Evolutionary conservation across 1,140 invertebrate species (phyloP).

Genomic region (Eriocheir sinensis): DNA sequence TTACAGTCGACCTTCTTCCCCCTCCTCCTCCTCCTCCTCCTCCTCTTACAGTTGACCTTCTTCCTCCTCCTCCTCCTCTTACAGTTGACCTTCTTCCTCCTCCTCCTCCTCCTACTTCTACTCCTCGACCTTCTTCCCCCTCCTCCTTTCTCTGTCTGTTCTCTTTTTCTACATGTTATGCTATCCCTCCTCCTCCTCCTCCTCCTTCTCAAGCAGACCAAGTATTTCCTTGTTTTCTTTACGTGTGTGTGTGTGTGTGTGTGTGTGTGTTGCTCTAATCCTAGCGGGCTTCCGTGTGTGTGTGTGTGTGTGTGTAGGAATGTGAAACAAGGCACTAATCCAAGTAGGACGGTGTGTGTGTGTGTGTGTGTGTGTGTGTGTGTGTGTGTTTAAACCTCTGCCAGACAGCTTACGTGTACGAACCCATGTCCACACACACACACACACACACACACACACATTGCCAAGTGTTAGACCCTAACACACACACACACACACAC

Average conservation of each 20-base stretch:
- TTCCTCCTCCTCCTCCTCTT: not conserved
- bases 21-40: not conserved
- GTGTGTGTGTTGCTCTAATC: constrained; percentile 34
- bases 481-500: constrained; percentile 11
- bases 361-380: constrained; percentile 13
- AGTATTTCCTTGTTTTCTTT: not conserved
- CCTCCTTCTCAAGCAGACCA: no score
- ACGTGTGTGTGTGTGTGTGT: not conserved
- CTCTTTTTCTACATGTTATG: not conserved
- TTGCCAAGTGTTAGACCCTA: no score
- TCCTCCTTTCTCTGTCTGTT: not conserved
- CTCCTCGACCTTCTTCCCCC: not conserved
- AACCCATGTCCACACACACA: not conserved
- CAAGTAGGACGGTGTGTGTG: not conserved
- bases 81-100: not conserved
- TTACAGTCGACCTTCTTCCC: not conserved
- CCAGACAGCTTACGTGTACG: not conserved
- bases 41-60: not conserved
- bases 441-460: constrained; percentile 8
- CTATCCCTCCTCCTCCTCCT: no score
- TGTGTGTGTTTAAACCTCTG: not conserved
- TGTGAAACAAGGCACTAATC: no score
- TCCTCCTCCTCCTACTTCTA: not conserved
- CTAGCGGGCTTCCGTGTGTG: not conserved
- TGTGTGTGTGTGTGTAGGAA: not conserved